Evolutionary conservation across 2,113 vertebrate genomes (phyloP).

Genomic region (Sylvilagus bachmani): DNA sequence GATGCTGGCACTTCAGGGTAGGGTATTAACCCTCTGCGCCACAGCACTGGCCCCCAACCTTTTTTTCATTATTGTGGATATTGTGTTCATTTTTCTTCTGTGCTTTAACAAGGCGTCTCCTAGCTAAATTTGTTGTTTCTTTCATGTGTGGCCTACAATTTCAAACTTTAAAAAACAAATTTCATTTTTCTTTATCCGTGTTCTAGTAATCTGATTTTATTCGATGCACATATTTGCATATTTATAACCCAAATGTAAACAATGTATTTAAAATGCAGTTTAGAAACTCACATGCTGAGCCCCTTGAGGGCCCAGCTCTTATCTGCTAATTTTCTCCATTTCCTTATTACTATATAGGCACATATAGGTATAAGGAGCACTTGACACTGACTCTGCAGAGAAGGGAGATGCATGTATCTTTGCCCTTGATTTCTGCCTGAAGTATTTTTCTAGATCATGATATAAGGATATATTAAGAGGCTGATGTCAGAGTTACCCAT

Average conservation of each 20-base stretch:
- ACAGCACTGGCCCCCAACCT: background rate
- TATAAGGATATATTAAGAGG: background rate
- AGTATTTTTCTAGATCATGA: background rate
- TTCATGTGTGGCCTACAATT: background rate
- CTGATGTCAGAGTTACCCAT: background rate
- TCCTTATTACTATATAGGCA: background rate
- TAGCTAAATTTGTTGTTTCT: background rate
- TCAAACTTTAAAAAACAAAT: background rate
- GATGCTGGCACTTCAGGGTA: too few species aligned
- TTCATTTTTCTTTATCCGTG: constrained; percentile 7
- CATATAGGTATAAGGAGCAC: too few species aligned
- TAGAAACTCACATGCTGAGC: background rate
- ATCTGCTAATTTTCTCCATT: background rate
- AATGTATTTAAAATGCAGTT: background rate
- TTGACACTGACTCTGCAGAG: background rate
- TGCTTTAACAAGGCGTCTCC: background rate
- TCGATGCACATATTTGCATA: background rate
- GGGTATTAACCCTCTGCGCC: too few species aligned
- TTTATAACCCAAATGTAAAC: background rate
- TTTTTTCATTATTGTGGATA: background rate
- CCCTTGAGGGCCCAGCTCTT: background rate
- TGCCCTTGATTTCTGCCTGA: background rate
- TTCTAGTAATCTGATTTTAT: constrained; percentile 2
- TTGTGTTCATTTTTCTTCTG: background rate
- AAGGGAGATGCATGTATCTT: background rate